Base-by-base conservation (phyloP, 2,888 invertebrate species). In the Callyntrura guangdongensis region DNA sequence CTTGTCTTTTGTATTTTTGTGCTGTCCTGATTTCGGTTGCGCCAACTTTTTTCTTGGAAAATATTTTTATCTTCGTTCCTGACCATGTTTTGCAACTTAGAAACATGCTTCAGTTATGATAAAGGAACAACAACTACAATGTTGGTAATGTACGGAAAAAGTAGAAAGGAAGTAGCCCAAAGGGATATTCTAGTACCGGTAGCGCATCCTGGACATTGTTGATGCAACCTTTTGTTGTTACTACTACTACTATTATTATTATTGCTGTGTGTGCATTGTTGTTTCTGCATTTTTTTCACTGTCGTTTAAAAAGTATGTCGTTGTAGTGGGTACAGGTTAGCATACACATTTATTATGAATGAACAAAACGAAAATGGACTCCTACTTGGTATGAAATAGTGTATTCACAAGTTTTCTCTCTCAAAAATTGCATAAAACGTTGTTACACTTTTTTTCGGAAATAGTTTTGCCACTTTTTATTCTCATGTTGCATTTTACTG, bases 51-150 rank as follows among this genome's bases (percentile, higher is more conserved):
- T 69, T 69, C 36, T 11, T 14, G 27, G n/a, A 36, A 27, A n/a
- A 69, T 47, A 45, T 72, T 72, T 72, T 67, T 72, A 14, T 67
- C 12, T 27, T n/a, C 27, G 1, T 67, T 67, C 20, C 17, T 17
- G 14, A n/a, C n/a, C n/a, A n/a, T 59, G 6, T 17, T 59, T 59
- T 59, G n/a, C 56, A 56, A 12, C 1, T 56, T 2, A 36, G 36
- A 6, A 53, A 14, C 14, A 11, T 6, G 9, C 53, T 53, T 36
- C 53, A 14, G 53, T 9, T 53, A 9, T 53, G 14, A 11, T 53
- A 53, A 6, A 11, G 53, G 11, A 53, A 14, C 2, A 14, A 53
- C 14, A 14, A 53, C 53, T 22, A 6, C 22, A 17, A 9, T 25
- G 25, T 27, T 67, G 25, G 67, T 11, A 67, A n/a, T 25, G 67